Base-by-base conservation (phyloP, 2,113 vertebrate species). In the Cololabis saira region DNA sequence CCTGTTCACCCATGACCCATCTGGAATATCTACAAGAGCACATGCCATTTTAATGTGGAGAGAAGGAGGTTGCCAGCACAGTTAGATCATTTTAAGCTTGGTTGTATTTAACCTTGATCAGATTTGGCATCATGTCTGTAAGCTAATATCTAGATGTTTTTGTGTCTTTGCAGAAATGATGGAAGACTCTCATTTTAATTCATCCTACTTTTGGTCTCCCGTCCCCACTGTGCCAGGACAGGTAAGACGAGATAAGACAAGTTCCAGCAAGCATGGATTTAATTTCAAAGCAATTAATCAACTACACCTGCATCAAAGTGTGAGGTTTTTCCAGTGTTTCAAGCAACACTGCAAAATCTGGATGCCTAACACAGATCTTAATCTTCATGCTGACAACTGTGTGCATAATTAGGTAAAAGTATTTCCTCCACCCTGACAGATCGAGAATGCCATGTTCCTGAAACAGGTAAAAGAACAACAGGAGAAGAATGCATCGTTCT, bases 111-210 rank as follows among this genome's bases (percentile, higher is more conserved):
- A 2, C 17, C 17, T 47, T 56, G 37, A 52, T 33, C 17, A 43
- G 12, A 6, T 48, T 47, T 47, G 2, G 4, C 2, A 37, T 17
- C 2, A 7, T 0, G 7, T 27, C 3, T 56, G 42, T 17, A 10
- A 53, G 16, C 27, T 59, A 10, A 7, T 41, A 15, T 22, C 0
- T 63, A 80, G 54, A 41, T 61, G 40, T 85, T 61, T 49, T 76
- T 88, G 62, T 89, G 89, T 73, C 45, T 41, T 90, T 71, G 63
- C 92, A 98, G 96, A 94, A 94, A 95, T 95, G 92, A 99, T 99
- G 97, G 97, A 99, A 93, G 97, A 99, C 91, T 98, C 97, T 93
- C 96, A 98, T 91, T 99, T 99, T 91, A 99, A 97, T 92, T 98
- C 97, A 76, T 96, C 96, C 0, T 99, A 99, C 92, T 99, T 98